Evolutionary conservation across 2,113 vertebrate genomes (phyloP).

Genomic region (Oostethus manadensis): DNA sequence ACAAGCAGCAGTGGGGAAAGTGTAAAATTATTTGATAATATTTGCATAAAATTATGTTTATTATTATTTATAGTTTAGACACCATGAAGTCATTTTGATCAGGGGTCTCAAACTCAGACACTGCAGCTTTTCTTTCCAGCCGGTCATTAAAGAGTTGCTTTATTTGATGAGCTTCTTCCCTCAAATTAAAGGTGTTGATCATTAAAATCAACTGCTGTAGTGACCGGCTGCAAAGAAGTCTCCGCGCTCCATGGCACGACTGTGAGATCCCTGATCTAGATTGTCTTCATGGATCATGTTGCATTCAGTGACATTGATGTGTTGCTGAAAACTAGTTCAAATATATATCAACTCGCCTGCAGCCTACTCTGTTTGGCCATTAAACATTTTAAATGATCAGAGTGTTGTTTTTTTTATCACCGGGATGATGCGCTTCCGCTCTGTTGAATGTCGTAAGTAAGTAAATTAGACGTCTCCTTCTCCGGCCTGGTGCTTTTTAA

Average conservation of each 20-base stretch:
- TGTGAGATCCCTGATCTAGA: no score
- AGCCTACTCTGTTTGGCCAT: conserved; percentile 20
- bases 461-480: conserved; percentile 11
- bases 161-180: no score
- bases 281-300: neutral
- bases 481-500: conserved; percentile 8
- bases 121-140: no score
- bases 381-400: neutral
- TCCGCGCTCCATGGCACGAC: no score
- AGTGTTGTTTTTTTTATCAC: conserved; percentile 29
- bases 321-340: conserved; percentile 9
- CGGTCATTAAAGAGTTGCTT: no score
- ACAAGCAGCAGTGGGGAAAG: conserved; percentile 30
- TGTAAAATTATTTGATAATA: neutral
- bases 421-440: conserved; percentile 18
- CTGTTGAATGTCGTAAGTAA: conserved; percentile 17
- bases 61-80: no score
- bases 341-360: neutral
- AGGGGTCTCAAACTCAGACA: no score
- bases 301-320: neutral
- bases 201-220: no score
- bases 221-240: no score
- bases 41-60: no score
- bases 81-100: no score
- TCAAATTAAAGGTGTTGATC: no score